phyloP scores from a whole-genome alignment of 1,140 invertebrate genomes.

The Pomacea maculata region DNA sequence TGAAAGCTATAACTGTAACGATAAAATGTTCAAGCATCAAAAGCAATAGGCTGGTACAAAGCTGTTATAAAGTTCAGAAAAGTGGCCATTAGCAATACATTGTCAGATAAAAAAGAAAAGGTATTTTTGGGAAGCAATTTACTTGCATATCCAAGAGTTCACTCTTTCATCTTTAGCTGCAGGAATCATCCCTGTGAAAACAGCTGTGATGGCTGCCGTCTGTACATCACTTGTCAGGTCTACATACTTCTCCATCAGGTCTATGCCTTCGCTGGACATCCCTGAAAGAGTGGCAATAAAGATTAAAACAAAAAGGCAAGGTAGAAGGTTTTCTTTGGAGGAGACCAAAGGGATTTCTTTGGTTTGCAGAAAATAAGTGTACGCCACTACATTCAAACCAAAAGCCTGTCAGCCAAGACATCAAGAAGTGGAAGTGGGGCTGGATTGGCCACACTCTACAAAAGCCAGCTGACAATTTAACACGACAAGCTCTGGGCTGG shows the following conservation, averaged over 20 bases:
- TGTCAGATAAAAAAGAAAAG: no score
- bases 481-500: no score
- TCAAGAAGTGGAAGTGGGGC: no score
- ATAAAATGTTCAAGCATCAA: no score
- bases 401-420: no score
- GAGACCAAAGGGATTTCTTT: no score
- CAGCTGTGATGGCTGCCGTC: slow-evolving; percentile 83
- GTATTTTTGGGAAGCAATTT: slow-evolving; percentile 6
- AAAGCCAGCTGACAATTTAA: no score
- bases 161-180: slow-evolving; percentile 71
- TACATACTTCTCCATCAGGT: slow-evolving; percentile 87
- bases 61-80: no score
- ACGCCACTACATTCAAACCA: neutral
- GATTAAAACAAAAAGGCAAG: neutral
- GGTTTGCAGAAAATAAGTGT: neutral
- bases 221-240: slow-evolving; percentile 93
- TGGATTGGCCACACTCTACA: no score
- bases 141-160: slow-evolving; percentile 52
- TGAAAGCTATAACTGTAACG: no score
- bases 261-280: slow-evolving; percentile 68
- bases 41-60: no score
- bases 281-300: slow-evolving; percentile 33
- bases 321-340: neutral
- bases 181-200: slow-evolving; percentile 75
- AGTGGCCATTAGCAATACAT: no score